Evolutionary conservation across 2,888 invertebrate genomes (phyloP), one percentile per base, ranked within the genome.

Genomic region (Pandemis cinnamomeana): DNA sequence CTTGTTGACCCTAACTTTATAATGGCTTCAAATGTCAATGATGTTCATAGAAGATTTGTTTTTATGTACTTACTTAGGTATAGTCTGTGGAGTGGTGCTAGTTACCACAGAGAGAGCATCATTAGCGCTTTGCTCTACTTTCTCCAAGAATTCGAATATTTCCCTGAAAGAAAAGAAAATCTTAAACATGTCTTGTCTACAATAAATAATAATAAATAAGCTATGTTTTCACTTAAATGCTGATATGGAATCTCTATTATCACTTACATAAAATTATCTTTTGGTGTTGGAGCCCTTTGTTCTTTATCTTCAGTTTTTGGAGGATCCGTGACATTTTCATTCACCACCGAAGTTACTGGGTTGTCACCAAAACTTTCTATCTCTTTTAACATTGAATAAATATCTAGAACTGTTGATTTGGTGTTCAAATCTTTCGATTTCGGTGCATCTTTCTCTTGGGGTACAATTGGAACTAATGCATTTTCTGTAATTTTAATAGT

Each of bases 81-180:
- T 87, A 46, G 86, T 87, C 71, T 88, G 90, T 5, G 92, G 92
- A n/a, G 89, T 87, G 7, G 88, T 86, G 72, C 85, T 90, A 1
- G 91, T 91, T 0, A 94, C 91, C 0, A 93, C 87, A 0, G 93
- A 91, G 1, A 94, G 83, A 20, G 94, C 94, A 75, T 95, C 94
- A 67, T 92, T 94, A 0, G 94, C 94, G 71, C 93, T 94, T 78
- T 93, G 91, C 77, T 96, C 96, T 0, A 96, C 95, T 86, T 96
- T 95, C 82, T 96, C 96, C 77, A 96, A 83, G 85, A 95, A 96
- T 71, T 95, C 94, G 68, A 96, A 94, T 80, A 96, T 95, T 84
- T 96, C 95, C 86, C 96, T 96, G 87, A 70, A 87, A 95, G 74
- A 36, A 36, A 7, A 20, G 7, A 63, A 6, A 7, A 44, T 5